Evolutionary conservation across 2,113 vertebrate species (phyloP).

Genomic region (Vimba vimba): DNA sequence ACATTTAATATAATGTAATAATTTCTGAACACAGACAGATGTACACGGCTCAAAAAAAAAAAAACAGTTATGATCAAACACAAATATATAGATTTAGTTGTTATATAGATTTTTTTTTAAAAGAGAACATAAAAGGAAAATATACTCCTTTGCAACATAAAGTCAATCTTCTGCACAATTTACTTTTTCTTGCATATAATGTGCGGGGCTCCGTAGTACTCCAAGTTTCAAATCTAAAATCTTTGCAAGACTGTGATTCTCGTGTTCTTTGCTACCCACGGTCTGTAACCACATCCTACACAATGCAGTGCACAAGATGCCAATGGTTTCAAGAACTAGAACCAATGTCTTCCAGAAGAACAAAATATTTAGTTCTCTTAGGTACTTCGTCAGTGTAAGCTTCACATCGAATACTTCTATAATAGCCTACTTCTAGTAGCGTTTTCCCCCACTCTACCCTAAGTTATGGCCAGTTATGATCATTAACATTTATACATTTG

Average conservation of each 20-base stretch:
- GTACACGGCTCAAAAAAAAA: neutral
- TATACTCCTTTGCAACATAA: too few species aligned
- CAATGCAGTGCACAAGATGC: neutral
- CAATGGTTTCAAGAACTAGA: neutral
- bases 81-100: neutral
- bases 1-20: neutral
- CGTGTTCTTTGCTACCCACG: neutral
- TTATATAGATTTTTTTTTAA: neutral
- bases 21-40: neutral
- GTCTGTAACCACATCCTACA: constrained; percentile 61
- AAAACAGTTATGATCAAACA: neutral
- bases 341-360: too few species aligned
- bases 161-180: too few species aligned
- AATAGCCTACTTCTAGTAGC: too few species aligned
- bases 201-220: too few species aligned
- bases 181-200: too few species aligned
- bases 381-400: too few species aligned
- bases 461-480: too few species aligned
- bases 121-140: neutral
- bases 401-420: too few species aligned
- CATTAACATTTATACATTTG: too few species aligned
- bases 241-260: neutral
- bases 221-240: neutral
- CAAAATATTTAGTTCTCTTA: too few species aligned
- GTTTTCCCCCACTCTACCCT: too few species aligned